Evolutionary conservation across 2,113 vertebrate genomes (phyloP).

Genomic region (Falco punctatus): DNA sequence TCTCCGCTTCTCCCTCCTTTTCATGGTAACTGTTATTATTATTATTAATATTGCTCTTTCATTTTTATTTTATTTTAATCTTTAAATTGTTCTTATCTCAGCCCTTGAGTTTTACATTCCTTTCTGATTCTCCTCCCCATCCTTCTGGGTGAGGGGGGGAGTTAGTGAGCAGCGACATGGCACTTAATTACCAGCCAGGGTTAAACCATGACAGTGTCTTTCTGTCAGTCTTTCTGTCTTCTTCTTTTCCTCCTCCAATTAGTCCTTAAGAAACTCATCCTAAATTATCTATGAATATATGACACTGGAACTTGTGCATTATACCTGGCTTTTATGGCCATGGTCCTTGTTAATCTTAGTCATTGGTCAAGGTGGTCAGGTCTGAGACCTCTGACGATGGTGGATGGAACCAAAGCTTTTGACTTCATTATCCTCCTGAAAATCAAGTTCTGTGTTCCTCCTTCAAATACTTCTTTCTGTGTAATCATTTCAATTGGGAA

Average conservation of each 20-base stretch:
- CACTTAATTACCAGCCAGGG: too few species aligned
- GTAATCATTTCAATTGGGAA: background rate
- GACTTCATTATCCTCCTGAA: background rate
- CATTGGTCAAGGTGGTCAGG: background rate
- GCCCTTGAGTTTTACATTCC: too few species aligned
- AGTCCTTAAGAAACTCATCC: background rate
- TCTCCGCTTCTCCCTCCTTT: too few species aligned
- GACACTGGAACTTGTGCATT: background rate
- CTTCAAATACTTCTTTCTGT: background rate
- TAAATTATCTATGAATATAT: background rate
- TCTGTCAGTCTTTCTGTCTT: too few species aligned
- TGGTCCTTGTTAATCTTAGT: background rate
- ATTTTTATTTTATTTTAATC: too few species aligned
- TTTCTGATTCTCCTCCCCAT: too few species aligned
- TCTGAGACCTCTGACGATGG: background rate
- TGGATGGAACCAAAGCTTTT: background rate
- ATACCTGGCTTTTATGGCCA: background rate
- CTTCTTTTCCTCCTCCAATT: background rate
- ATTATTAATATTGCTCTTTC: too few species aligned
- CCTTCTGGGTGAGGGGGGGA: too few species aligned
- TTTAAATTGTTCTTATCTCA: too few species aligned
- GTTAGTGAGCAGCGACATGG: too few species aligned
- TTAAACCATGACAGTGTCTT: too few species aligned
- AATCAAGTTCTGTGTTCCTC: background rate
- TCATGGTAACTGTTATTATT: too few species aligned